Conservation (phyloP, 92 coral and sea anemone species). For the Siderastrea siderea region DNA sequence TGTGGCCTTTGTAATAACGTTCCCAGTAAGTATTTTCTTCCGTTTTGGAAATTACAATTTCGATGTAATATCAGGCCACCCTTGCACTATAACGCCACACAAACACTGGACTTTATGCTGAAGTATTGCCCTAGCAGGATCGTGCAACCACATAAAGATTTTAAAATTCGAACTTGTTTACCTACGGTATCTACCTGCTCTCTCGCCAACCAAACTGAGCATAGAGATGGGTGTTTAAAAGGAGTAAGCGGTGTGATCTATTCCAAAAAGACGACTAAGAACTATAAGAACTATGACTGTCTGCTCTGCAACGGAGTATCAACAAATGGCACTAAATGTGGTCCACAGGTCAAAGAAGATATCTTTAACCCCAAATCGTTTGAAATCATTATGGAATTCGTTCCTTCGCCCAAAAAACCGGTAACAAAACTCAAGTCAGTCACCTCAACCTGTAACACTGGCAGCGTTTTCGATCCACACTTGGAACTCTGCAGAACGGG, state of each 20-base stretch:
- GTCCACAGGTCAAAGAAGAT: constrained; percentile 46
- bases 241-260: constrained; percentile 58
- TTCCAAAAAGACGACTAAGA: neutral
- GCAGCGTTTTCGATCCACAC: constrained; percentile 63
- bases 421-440: neutral
- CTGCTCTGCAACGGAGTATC: constrained; percentile 69
- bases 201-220: constrained; percentile 20
- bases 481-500: constrained; percentile 74
- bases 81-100: constrained; percentile 20
- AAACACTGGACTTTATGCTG: constrained; percentile 66
- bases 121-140: constrained; percentile 66
- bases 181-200: constrained; percentile 69
- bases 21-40: neutral
- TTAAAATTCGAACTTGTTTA: constrained; percentile 67
- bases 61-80: constrained; percentile 78
- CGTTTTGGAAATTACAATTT: constrained; percentile 55
- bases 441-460: constrained; percentile 20
- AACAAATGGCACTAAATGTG: constrained; percentile 49
- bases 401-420: neutral
- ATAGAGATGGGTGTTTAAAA: constrained; percentile 52
- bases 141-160: neutral
- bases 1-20: constrained; percentile 72
- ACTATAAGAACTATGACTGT: constrained; percentile 74
- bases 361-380: constrained; percentile 83
- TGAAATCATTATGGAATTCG: constrained; percentile 71